Evolutionary conservation across 2,113 vertebrate genomes (phyloP).

Genomic region (Rafetus swinhoei): DNA sequence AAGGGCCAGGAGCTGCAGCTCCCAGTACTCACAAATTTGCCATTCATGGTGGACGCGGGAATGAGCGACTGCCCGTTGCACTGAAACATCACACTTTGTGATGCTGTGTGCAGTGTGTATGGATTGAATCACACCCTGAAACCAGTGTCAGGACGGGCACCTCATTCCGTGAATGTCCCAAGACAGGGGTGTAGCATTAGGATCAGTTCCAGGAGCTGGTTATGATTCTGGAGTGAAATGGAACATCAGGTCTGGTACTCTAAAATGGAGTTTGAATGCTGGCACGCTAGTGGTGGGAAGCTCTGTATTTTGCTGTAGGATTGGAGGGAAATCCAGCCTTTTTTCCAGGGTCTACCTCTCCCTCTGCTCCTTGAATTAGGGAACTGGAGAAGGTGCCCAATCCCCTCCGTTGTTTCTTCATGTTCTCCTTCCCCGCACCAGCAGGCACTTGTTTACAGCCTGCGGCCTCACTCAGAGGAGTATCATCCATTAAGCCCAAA

Average conservation of each 20-base stretch:
- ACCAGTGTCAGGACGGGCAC: background rate
- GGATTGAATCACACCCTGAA: background rate
- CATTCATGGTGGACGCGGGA: too few relatives aligned
- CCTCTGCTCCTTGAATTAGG: background rate
- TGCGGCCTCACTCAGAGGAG: background rate
- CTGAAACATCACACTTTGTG: background rate
- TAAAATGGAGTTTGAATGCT: background rate
- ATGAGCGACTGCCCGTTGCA: background rate
- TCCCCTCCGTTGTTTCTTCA: background rate
- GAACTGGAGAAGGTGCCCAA: background rate
- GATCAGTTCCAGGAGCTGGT: background rate
- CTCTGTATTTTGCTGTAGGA: background rate
- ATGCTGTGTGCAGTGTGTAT: background rate
- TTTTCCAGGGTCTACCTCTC: background rate
- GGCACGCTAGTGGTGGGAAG: background rate
- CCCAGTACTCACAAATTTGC: too few relatives aligned
- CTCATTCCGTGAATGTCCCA: background rate
- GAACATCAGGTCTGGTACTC: background rate
- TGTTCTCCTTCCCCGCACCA: background rate
- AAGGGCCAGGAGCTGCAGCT: too few relatives aligned
- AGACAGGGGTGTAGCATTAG: background rate
- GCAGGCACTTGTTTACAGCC: background rate
- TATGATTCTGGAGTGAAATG: accelerated
- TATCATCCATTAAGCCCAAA: background rate
- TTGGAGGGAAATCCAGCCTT: background rate